Evolutionary conservation across 2,113 vertebrate genomes (phyloP).

Genomic region (Eclectus roratus): DNA sequence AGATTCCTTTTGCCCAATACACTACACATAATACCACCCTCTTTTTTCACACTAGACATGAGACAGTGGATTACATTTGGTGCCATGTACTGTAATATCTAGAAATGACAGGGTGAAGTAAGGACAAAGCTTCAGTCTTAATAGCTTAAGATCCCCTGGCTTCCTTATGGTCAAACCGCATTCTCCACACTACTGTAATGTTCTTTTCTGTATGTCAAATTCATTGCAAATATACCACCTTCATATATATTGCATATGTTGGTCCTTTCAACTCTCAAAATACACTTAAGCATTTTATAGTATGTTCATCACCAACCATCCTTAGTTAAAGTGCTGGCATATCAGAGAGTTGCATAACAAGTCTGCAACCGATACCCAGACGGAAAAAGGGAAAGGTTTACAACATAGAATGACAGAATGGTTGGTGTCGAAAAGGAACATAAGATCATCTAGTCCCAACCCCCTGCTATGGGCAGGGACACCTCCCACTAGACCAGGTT

Average conservation of each 20-base stretch:
- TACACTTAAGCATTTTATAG: slow-evolving; percentile 28
- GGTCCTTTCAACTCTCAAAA: slow-evolving; percentile 49
- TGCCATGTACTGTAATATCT: slow-evolving; percentile 3
- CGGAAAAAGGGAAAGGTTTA: not conserved
- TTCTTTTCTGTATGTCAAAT: not conserved
- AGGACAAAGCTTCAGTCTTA: slow-evolving; percentile 52
- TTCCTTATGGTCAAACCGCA: slow-evolving; percentile 8
- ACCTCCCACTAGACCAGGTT: not conserved
- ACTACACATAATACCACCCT: not conserved
- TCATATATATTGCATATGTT: slow-evolving; percentile 26
- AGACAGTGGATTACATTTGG: slow-evolving; percentile 12
- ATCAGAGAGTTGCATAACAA: not conserved
- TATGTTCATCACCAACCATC: not conserved
- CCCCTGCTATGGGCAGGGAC: not conserved
- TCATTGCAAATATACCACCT: slow-evolving; percentile 29
- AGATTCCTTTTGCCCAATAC: not conserved
- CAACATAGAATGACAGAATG: not conserved
- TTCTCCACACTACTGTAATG: not conserved
- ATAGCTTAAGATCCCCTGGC: slow-evolving; percentile 8
- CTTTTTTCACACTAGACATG: not conserved
- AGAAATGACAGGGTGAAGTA: slow-evolving; percentile 42
- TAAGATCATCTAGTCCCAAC: not conserved
- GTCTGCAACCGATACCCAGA: not conserved
- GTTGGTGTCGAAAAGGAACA: not conserved
- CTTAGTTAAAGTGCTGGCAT: not conserved